phyloP scores from a whole-genome alignment of 2,888 invertebrate species.

The Thera britannica region DNA sequence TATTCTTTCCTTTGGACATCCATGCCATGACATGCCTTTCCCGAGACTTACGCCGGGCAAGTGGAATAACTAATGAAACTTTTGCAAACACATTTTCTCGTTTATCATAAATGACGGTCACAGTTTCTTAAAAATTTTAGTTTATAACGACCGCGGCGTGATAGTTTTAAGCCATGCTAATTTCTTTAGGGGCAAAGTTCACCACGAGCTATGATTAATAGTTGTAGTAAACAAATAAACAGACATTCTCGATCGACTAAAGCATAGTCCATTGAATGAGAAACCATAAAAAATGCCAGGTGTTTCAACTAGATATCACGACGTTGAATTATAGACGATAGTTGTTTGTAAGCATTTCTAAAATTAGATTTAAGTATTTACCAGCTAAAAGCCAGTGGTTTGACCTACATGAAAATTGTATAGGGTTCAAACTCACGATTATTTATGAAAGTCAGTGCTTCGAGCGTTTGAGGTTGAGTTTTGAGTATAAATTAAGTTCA shows the following conservation, averaged over 20 bases:
- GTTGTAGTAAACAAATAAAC: constrained; percentile 36
- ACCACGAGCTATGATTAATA: constrained; percentile 43
- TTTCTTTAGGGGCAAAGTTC: constrained; percentile 41
- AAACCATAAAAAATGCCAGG: constrained; percentile 24
- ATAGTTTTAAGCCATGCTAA: constrained; percentile 42
- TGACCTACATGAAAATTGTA: too few relatives aligned
- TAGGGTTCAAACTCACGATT: too few relatives aligned
- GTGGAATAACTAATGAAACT: too few relatives aligned
- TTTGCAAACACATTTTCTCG: too few relatives aligned
- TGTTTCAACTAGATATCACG: constrained; percentile 20
- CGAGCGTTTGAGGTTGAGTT: too few relatives aligned
- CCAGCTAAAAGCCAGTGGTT: too few relatives aligned
- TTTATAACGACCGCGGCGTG: constrained; percentile 27
- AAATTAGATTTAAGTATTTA: not conserved
- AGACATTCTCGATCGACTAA: constrained; percentile 31
- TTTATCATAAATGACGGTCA: not conserved
- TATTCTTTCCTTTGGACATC: too few relatives aligned
- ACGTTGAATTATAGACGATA: constrained; percentile 20
- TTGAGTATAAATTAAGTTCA: too few relatives aligned
- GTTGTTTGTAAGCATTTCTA: constrained; percentile 11
- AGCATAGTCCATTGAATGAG: constrained; percentile 16
- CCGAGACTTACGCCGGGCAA: too few relatives aligned
- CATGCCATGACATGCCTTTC: too few relatives aligned
- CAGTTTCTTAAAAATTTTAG: not conserved
- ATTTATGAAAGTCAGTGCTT: too few relatives aligned